Conservation (phyloP, 2,113 vertebrate genomes). For the Lophotis ruficrista region DNA sequence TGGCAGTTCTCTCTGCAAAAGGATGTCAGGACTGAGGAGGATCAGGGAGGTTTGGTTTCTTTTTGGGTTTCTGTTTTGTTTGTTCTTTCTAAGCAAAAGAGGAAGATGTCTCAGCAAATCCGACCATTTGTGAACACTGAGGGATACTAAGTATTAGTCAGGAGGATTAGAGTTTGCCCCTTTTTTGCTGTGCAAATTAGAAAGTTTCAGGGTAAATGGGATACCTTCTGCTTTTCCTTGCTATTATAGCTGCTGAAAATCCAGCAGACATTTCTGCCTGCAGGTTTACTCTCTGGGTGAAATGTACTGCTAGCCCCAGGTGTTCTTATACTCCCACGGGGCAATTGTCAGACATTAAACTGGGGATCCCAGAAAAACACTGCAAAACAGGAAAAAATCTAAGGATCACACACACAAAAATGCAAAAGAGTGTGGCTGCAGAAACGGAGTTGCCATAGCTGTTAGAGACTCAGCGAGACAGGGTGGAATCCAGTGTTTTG, state of each 20-base stretch:
- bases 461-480: constrained; percentile 68
- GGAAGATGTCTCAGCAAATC: background rate
- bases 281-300: background rate
- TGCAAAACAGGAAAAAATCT: constrained; percentile 82
- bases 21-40: background rate
- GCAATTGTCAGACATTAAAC: background rate
- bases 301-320: background rate
- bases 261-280: background rate
- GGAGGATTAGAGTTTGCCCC: background rate
- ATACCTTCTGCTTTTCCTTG: background rate
- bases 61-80: background rate
- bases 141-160: background rate
- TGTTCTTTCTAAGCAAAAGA: background rate
- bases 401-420: constrained; percentile 67
- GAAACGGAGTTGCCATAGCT: constrained; percentile 78
- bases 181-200: background rate
- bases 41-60: background rate
- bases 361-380: constrained; percentile 75
- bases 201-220: background rate
- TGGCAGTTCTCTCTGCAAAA: background rate
- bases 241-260: background rate
- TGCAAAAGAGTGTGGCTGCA: constrained; percentile 68
- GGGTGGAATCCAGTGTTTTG: constrained; percentile 88
- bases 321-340: background rate
- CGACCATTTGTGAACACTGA: background rate